Base-by-base conservation (phyloP, 1,140 invertebrate species). In the Meloidogyne hapla region DNA sequence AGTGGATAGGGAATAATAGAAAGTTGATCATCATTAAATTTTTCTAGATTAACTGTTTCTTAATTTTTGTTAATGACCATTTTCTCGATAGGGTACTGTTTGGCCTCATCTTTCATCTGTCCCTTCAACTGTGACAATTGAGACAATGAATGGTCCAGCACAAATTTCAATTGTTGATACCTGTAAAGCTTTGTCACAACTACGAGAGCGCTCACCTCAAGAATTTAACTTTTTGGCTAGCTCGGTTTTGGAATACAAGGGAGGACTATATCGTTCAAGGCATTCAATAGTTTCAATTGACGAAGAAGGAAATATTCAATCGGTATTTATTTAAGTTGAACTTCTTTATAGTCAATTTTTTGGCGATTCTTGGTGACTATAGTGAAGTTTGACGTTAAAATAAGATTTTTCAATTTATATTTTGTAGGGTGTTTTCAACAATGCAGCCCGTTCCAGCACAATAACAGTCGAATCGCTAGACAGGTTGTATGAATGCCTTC, bases 361-460 rank as follows among this genome's bases (percentile, higher is more conserved):
- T 33, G 33, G 9, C 33, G 4, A 6, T 33, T 33, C 33, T 33
- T 8, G 9, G 9, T 33, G 33, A 33, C 25, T 63, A 63, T 63
- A 63, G 10, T 10, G 10, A 25, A 63, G 10, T 69, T n/a, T 33
- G 33, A 8, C 4, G 9, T 33, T 8, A 33, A 77, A 42, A 8
- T 5, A 74, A 76, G 18, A 71, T 23, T 9, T 69, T 56, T 74
- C 40, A 5, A 42, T 1, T 18, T 40, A 9, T 40, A 40, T 26
- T 26, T 77, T 80, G 13, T 40, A 80, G 79, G 79, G 80, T 21
- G 61, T 81, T 45, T 80, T 80, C 74, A 80, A 80, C 67, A 80
- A 80, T 33, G 66, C 69, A 23, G 33, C 79, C 15, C 71, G 79
- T 18, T 81, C 79, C 15, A 70, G 64, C 42, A 45, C 66, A 8